Conservation (phyloP, 1,140 invertebrate genomes). For the Pogonus chalceus region DNA sequence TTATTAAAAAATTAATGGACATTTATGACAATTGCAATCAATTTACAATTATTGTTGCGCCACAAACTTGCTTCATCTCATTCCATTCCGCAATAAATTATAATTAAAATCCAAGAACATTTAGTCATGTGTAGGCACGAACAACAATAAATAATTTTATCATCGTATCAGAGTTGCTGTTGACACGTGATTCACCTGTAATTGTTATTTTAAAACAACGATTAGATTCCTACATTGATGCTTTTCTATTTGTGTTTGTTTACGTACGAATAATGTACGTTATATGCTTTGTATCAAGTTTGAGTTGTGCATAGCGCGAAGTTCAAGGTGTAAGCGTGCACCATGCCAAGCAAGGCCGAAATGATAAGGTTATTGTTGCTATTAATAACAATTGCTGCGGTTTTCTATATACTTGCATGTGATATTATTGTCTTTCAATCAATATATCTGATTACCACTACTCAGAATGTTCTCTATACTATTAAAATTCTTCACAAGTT, state of each 20-base stretch:
- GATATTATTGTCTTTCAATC: too few relatives aligned
- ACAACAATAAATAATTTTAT: not conserved
- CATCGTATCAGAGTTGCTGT: not conserved
- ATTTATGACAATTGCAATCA: too few relatives aligned
- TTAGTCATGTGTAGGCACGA: not conserved
- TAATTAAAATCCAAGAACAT: too few relatives aligned
- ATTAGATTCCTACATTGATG: not conserved
- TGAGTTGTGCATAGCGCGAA: not conserved
- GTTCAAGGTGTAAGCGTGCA: conserved; percentile 3
- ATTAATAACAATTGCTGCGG: not conserved
- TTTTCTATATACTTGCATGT: too few relatives aligned
- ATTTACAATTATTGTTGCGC: too few relatives aligned
- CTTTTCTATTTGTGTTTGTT: not conserved
- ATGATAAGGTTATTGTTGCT: not conserved
- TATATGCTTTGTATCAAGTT: not conserved
- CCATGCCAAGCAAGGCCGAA: not conserved
- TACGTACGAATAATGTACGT: not conserved
- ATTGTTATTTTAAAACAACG: not conserved
- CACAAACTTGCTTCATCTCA: too few relatives aligned
- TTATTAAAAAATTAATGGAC: too few relatives aligned
- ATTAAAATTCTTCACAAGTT: too few relatives aligned
- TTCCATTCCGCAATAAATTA: too few relatives aligned
- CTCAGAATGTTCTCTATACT: too few relatives aligned
- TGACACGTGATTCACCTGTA: too few relatives aligned
- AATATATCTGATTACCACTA: too few relatives aligned